phyloP scores from a whole-genome alignment of 2,888 invertebrate genomes.

The Clostera curtula region DNA sequence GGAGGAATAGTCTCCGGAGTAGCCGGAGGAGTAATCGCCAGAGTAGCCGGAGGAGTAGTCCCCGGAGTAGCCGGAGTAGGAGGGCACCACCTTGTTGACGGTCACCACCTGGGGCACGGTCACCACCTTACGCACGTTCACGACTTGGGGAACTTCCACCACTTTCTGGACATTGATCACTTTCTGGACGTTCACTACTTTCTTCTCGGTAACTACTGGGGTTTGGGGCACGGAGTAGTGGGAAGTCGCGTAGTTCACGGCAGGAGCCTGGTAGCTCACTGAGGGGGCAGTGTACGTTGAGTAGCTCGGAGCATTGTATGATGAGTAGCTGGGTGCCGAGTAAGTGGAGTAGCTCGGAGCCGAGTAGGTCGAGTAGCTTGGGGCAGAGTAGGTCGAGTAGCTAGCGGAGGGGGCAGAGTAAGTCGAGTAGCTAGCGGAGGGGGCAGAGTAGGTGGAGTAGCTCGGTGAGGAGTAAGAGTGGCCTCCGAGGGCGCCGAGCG shows the following conservation, averaged over 20 bases:
- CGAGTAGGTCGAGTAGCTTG: neutral
- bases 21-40: conserved; percentile 6
- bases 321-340: conserved; percentile 3
- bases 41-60: conserved; percentile 12
- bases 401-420: neutral
- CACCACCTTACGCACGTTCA: conserved; percentile 38
- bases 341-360: conserved; percentile 1
- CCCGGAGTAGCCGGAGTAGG: conserved; percentile 17
- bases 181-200: conserved; percentile 37
- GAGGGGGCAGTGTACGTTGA: no score
- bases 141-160: conserved; percentile 33
- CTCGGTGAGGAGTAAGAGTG: no score
- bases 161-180: conserved; percentile 31
- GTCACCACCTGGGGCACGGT: conserved; percentile 43
- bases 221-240: conserved; percentile 7
- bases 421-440: neutral
- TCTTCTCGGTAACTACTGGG: conserved; percentile 31
- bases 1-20: neutral
- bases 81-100: conserved; percentile 42
- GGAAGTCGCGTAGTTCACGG: neutral
- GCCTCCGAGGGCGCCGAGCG: no score
- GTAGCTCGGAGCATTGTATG: no score
- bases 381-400: neutral
- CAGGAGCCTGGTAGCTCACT: conserved; percentile 2
- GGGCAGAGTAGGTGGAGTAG: conserved; percentile 8